These are phyloP conservation scores for Acipenser ruthenus DNA, from an alignment of 2,797 vertebrate genomes.

Conservation along the genomic window DNA sequence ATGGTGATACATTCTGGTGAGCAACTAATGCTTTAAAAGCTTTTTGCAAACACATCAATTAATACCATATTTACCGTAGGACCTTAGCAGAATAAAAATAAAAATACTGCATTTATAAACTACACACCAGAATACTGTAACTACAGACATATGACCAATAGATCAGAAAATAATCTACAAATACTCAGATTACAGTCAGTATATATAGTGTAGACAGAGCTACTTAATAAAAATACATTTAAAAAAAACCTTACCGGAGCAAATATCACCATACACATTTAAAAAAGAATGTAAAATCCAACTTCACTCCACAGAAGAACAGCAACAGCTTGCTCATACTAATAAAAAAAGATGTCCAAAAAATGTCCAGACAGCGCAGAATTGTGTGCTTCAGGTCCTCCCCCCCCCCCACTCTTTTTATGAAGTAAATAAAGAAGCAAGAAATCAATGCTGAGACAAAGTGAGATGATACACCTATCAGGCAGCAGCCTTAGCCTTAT, in stretches of 20 bases:
- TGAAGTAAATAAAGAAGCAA: constrained; percentile 60
- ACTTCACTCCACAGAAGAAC: constrained; percentile 60
- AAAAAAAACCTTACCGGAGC: constrained; percentile 87
- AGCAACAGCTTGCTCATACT: constrained; percentile 68
- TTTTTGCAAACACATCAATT: no score
- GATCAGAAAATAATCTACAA: no score
- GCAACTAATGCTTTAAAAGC: no score
- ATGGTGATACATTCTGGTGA: no score
- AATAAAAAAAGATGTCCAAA: constrained; percentile 45
- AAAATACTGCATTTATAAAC: no score
- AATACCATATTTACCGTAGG: no score
- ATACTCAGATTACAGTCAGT: no score
- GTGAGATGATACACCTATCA: constrained; percentile 65
- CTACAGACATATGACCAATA: no score
- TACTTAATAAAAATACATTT: background rate
- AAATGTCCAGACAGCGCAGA: background rate
- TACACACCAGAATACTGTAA: no score
- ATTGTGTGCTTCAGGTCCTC: constrained; percentile 49
- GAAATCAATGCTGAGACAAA: constrained; percentile 62
- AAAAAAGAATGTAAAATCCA: constrained; percentile 77
- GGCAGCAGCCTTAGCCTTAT: constrained; percentile 56
- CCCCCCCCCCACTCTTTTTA: constrained; percentile 22
- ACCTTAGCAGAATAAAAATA: no score
- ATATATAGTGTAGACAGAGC: no score
- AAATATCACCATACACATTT: constrained; percentile 99